Evolutionary conservation across 2,888 invertebrate genomes (phyloP).

Genomic region (Mycalesis mineus): DNA sequence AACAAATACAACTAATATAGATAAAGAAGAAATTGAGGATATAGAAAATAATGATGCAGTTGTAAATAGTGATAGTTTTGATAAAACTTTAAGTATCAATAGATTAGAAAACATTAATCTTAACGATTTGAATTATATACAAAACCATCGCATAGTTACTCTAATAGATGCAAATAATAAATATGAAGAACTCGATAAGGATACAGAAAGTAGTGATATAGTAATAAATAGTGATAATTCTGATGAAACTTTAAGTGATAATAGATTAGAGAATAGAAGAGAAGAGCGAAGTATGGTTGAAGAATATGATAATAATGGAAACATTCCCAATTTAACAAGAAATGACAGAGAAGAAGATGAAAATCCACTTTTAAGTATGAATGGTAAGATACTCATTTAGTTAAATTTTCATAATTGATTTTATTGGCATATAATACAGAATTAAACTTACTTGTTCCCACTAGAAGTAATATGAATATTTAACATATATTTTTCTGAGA

Average conservation of each 20-base stretch:
- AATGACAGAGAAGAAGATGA: conserved; percentile 4
- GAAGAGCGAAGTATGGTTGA: not conserved
- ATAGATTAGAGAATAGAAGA: not conserved
- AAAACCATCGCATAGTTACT: too few species aligned
- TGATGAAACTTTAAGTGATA: not conserved
- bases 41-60: not conserved
- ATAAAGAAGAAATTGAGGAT: not conserved
- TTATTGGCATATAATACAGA: too few species aligned
- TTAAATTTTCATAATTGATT: too few species aligned
- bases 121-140: not conserved
- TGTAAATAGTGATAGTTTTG: not conserved
- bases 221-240: not conserved
- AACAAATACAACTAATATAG: not conserved
- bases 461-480: too few species aligned
- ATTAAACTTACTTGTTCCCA: too few species aligned
- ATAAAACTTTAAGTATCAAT: too few species aligned
- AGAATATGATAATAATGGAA: conserved; percentile 9
- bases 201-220: not conserved
- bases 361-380: conserved; percentile 35
- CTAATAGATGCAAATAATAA: too few species aligned
- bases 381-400: conserved; percentile 37
- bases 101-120: not conserved
- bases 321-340: conserved; percentile 15
- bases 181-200: not conserved
- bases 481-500: too few species aligned